phyloP scores from a whole-genome alignment of 2,113 vertebrate species.

The Daubentonia madagascariensis region DNA sequence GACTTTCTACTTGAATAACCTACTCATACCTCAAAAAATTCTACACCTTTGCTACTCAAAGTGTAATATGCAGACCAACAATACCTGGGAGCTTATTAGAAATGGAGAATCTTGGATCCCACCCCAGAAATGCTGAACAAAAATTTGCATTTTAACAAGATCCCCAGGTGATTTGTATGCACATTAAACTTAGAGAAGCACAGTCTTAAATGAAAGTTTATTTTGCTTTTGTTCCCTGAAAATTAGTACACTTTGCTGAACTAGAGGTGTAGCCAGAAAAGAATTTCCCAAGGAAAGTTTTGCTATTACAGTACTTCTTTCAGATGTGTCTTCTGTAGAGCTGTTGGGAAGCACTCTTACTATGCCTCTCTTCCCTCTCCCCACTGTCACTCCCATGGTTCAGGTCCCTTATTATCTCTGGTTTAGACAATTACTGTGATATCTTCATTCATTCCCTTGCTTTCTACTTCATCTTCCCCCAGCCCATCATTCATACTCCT shows the following conservation, averaged over 20 bases:
- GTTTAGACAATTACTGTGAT: not conserved
- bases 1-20: not conserved
- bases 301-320: not conserved
- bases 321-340: not conserved
- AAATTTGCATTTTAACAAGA: not conserved
- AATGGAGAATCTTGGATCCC: not conserved
- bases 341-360: not conserved
- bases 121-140: not conserved
- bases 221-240: constrained; percentile 18
- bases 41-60: not conserved
- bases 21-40: not conserved
- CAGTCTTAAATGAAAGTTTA: not conserved
- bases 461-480: not conserved
- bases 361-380: not conserved
- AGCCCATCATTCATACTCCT: not conserved
- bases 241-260: not conserved
- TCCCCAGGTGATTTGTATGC: not conserved
- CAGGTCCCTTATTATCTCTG: not conserved
- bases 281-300: not conserved
- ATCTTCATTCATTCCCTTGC: constrained; percentile 17
- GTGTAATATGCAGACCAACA: not conserved
- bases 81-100: not conserved
- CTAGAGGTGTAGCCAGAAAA: not conserved
- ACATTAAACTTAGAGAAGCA: not conserved
- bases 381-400: not conserved